A percentile compares a stretch with the other conserved stretches of the same genome.
phyloP scores from a whole-genome alignment of 2,113 vertebrate species.

The Alosa alosa region DNA sequence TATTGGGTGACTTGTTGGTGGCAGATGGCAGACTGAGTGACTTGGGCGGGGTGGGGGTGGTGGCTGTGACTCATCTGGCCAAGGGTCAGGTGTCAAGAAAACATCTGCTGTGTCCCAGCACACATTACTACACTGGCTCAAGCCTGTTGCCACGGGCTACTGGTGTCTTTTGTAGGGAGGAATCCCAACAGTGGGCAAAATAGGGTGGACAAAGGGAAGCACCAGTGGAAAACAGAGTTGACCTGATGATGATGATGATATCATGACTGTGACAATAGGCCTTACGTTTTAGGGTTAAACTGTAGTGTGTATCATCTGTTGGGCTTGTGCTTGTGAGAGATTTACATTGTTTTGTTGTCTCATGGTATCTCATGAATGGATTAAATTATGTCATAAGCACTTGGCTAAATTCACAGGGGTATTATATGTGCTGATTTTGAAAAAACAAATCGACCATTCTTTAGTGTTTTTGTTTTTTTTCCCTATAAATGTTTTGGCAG shows the following conservation, averaged over 20 bases:
- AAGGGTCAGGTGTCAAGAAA: constrained; percentile 84
- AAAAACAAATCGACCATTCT: background rate
- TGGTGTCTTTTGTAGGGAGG: constrained; percentile 49
- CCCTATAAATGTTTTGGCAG: background rate
- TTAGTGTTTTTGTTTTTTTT: background rate
- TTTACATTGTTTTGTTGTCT: background rate
- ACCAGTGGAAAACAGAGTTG: background rate
- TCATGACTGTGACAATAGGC: constrained; percentile 1
- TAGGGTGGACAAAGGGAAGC: constrained; percentile 54
- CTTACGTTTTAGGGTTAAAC: background rate
- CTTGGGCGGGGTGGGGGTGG: constrained; percentile 73
- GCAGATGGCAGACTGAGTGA: constrained; percentile 86
- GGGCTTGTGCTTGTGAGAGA: background rate
- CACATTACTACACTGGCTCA: constrained; percentile 71
- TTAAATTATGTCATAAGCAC: background rate
- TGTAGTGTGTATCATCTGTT: background rate
- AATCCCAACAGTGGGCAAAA: constrained; percentile 31
- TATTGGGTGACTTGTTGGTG: constrained; percentile 61
- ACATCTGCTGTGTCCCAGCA: constrained; percentile 85
- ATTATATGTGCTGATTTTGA: background rate
- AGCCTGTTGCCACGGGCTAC: constrained; percentile 73
- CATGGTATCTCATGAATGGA: background rate
- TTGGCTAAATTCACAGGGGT: background rate
- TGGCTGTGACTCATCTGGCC: constrained; percentile 76
- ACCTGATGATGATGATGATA: background rate